These are phyloP conservation scores for Mungos mungo DNA, from an alignment of 2,113 vertebrate genomes.

Conservation along the genomic window DNA sequence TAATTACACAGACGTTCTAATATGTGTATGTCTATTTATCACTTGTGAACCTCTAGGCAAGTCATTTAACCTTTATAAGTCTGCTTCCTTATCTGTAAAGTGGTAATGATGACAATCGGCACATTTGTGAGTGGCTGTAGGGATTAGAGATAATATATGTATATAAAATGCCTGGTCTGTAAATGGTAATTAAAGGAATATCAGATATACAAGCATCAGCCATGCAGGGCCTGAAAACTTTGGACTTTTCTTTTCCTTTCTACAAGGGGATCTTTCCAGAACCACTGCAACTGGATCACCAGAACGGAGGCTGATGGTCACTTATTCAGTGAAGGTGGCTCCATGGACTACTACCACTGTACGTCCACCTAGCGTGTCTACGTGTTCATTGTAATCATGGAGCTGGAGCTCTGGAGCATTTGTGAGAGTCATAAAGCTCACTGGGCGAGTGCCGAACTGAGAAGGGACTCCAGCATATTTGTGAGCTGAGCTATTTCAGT, in stretches of 20 bases:
- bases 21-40: background rate
- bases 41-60: constrained; percentile 27
- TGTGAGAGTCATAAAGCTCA: background rate
- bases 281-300: background rate
- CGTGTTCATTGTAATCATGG: background rate
- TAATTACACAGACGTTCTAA: constrained; percentile 43
- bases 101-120: background rate
- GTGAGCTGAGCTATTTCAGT: background rate
- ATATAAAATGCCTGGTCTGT: background rate
- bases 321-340: background rate
- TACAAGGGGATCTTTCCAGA: background rate
- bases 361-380: background rate
- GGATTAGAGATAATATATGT: background rate
- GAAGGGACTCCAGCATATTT: background rate
- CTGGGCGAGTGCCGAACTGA: background rate
- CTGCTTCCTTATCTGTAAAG: constrained; percentile 43
- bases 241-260: background rate
- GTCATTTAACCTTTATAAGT: constrained; percentile 5
- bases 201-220: background rate
- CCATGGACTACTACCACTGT: background rate
- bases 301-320: background rate
- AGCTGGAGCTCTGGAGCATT: background rate
- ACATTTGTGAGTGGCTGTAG: background rate
- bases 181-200: background rate
- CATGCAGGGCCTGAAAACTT: background rate